Evolutionary conservation across 2,797 vertebrate genomes (phyloP).

Genomic region (Epinephelus malabaricus): DNA sequence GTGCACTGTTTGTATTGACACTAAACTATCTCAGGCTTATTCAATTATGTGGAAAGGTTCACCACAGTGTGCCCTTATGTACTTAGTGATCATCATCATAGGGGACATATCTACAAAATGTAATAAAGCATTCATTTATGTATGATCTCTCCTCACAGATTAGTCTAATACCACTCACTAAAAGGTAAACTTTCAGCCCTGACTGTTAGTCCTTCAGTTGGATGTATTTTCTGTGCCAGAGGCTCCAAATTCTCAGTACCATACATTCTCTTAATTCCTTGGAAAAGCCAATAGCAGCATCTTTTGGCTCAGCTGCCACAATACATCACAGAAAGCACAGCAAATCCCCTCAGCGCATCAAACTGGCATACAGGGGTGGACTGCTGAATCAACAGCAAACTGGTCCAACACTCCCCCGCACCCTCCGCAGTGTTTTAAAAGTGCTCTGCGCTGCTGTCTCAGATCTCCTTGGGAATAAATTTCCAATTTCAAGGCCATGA

Average conservation of each 20-base stretch:
- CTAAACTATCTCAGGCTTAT: background rate
- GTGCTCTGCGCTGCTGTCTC: slow-evolving; percentile 69
- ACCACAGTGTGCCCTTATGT: background rate
- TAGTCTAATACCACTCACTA: rapidly evolving
- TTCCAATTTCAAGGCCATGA: slow-evolving; percentile 49
- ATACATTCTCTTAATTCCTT: slow-evolving; percentile 9
- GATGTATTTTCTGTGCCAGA: background rate
- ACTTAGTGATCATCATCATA: background rate
- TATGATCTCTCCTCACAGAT: background rate
- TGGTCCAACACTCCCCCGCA: slow-evolving; percentile 51
- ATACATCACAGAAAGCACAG: slow-evolving; percentile 60
- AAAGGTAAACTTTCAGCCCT: background rate
- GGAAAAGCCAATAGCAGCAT: slow-evolving; percentile 31
- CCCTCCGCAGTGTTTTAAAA: slow-evolving; percentile 46
- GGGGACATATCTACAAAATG: background rate
- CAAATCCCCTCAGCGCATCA: slow-evolving; percentile 62
- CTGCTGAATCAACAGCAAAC: slow-evolving; percentile 83
- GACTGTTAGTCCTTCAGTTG: background rate
- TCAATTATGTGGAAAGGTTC: background rate
- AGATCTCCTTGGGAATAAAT: slow-evolving; percentile 76
- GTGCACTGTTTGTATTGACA: background rate
- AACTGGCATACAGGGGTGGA: slow-evolving; percentile 40
- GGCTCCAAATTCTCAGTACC: background rate
- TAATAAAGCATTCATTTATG: no score
- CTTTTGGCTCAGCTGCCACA: slow-evolving; percentile 46